These are phyloP conservation scores for Sitta carolinensis DNA, from an alignment of 2,797 vertebrate genomes.

Conservation along the genomic window DNA sequence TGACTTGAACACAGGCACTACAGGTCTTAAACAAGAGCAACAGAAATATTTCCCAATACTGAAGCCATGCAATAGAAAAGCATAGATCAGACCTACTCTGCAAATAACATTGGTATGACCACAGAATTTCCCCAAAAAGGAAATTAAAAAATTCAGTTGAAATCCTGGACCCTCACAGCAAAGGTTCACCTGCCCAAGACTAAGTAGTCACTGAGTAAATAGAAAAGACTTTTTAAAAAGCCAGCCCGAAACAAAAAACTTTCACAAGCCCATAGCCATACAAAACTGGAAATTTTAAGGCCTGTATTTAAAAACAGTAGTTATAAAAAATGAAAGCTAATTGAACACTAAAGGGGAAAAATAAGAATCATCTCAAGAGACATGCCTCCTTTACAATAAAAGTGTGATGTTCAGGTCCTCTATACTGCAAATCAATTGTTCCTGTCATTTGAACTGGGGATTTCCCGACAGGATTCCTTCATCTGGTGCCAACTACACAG, in stretches of 20 bases:
- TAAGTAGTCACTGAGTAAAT: background rate
- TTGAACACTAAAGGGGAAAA: background rate
- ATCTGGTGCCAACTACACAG: background rate
- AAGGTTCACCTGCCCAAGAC: background rate
- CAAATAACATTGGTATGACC: background rate
- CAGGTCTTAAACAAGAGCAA: background rate
- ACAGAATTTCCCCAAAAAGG: background rate
- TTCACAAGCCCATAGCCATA: background rate
- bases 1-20: background rate
- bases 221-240: background rate
- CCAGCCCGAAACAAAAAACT: accelerated
- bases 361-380: background rate
- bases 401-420: background rate
- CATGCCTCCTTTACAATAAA: background rate
- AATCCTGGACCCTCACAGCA: background rate
- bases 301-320: background rate
- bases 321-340: background rate
- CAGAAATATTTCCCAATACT: background rate
- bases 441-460: background rate
- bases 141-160: background rate
- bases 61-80: background rate
- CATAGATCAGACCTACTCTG: background rate
- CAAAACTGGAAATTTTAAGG: background rate
- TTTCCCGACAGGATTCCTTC: background rate
- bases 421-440: background rate